phyloP scores from a whole-genome alignment of 64 coral and sea anemone genomes.

The Platygyra sinensis region DNA sequence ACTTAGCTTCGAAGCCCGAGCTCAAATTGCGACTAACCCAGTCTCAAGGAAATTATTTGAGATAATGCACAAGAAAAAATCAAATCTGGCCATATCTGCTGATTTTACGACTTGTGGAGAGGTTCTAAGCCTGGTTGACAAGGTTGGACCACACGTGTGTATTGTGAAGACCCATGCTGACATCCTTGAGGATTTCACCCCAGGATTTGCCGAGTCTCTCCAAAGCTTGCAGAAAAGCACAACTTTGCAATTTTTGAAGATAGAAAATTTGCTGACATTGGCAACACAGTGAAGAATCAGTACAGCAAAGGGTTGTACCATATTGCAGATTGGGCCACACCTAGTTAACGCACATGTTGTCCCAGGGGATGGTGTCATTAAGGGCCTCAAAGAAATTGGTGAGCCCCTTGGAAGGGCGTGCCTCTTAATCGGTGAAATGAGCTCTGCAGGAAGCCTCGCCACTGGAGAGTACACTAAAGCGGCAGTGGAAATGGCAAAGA shows the following conservation, averaged over 20 bases:
- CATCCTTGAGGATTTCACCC: slow-evolving; percentile 94
- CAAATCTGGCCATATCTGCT: slow-evolving; percentile 82
- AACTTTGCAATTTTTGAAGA: slow-evolving; percentile 95
- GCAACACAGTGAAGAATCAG: slow-evolving; percentile 96
- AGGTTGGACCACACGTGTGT: slow-evolving; percentile 88
- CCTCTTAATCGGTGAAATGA: slow-evolving; percentile 94
- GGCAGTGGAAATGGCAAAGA: slow-evolving; percentile 88
- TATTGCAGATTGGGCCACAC: slow-evolving; percentile 88
- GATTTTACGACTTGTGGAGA: slow-evolving; percentile 72
- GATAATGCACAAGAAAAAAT: slow-evolving; percentile 84
- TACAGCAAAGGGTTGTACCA: slow-evolving; percentile 82
- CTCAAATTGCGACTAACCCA: slow-evolving; percentile 44
- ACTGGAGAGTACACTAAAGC: slow-evolving; percentile 80
- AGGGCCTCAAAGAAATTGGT: slow-evolving; percentile 92
- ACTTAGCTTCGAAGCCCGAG: slow-evolving; percentile 73
- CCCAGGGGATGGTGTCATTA: slow-evolving; percentile 90
- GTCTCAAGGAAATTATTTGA: slow-evolving; percentile 74
- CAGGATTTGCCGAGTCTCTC: slow-evolving; percentile 63
- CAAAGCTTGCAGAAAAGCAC: slow-evolving; percentile 78
- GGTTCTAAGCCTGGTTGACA: slow-evolving; percentile 72
- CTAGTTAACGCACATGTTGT: slow-evolving; percentile 87
- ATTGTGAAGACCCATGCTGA: slow-evolving; percentile 96
- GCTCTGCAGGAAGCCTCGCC: slow-evolving; percentile 82
- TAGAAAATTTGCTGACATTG: slow-evolving; percentile 99
- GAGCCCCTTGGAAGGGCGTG: slow-evolving; percentile 66